Conservation (phyloP, 1,140 invertebrate genomes). For the Trissolcus basalis region DNA sequence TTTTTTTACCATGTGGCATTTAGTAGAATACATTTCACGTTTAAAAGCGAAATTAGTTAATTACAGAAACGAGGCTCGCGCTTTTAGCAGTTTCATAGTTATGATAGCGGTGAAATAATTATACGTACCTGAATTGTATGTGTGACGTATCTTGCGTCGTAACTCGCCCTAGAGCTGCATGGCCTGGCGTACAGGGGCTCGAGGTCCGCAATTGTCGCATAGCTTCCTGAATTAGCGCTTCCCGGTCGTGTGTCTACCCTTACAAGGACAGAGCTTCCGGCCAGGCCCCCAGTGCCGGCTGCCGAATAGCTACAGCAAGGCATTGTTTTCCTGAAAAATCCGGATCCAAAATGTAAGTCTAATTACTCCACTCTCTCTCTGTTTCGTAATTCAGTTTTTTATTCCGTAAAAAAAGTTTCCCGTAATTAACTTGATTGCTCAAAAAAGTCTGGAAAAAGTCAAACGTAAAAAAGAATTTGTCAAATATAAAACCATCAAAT, state of each 20-base stretch:
- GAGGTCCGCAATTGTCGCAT: slow-evolving; percentile 87
- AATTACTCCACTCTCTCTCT: background rate
- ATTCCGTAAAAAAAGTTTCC: background rate
- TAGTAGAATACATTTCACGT: background rate
- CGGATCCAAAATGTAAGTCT: background rate
- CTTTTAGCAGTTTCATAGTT: slow-evolving; percentile 6
- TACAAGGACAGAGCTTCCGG: slow-evolving; percentile 79
- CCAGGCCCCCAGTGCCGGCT: slow-evolving; percentile 71
- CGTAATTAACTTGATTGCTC: background rate
- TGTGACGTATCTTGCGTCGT: slow-evolving; percentile 79
- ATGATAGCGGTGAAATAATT: slow-evolving; percentile 45
- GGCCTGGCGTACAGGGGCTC: slow-evolving; percentile 78
- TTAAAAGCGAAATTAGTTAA: slow-evolving; percentile 28
- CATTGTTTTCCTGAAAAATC: slow-evolving; percentile 71
- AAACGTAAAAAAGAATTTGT: too few species aligned
- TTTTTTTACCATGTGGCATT: background rate
- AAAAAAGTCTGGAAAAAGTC: background rate
- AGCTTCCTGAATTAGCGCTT: slow-evolving; percentile 85
- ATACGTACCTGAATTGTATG: slow-evolving; percentile 77
- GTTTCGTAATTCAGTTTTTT: background rate
- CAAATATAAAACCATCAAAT: too few species aligned
- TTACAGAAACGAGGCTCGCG: slow-evolving; percentile 16
- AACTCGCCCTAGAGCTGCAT: slow-evolving; percentile 77
- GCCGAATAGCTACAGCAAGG: slow-evolving; percentile 75
- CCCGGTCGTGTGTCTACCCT: slow-evolving; percentile 82